These are phyloP conservation scores for Altica lythri DNA, from an alignment of 2,888 invertebrate genomes.

Conservation along the genomic window DNA sequence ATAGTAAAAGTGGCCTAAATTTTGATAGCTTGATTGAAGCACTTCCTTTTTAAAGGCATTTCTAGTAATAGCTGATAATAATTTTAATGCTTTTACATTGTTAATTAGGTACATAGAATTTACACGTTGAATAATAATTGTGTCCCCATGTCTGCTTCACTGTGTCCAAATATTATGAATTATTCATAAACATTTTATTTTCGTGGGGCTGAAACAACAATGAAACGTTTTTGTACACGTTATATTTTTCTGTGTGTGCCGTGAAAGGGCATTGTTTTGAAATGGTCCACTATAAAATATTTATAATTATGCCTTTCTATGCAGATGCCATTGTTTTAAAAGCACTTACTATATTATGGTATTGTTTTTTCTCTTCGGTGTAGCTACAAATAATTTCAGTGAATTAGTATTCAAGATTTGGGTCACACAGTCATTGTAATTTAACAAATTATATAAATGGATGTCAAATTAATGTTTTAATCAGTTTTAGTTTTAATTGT, in stretches of 20 bases:
- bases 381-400: neutral
- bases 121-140: too few relatives aligned
- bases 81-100: too few relatives aligned
- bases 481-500: too few relatives aligned
- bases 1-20: too few relatives aligned
- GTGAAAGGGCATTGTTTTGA: slow-evolving; percentile 43
- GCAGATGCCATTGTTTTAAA: slow-evolving; percentile 36
- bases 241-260: slow-evolving; percentile 36
- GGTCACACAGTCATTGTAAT: neutral
- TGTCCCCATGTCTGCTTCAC: too few relatives aligned
- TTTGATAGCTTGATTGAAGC: too few relatives aligned
- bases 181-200: slow-evolving; percentile 42
- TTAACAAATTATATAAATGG: too few relatives aligned
- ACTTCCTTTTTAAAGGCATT: too few relatives aligned
- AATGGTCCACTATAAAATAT: slow-evolving; percentile 42
- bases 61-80: too few relatives aligned
- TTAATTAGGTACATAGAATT: too few relatives aligned
- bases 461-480: too few relatives aligned
- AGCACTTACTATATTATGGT: slow-evolving; percentile 20
- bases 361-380: slow-evolving; percentile 1
- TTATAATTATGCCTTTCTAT: slow-evolving; percentile 36
- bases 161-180: slow-evolving; percentile 40
- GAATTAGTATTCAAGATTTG: neutral
- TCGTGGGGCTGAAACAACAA: slow-evolving; percentile 43
- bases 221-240: slow-evolving; percentile 41